phyloP scores from a whole-genome alignment of 2,113 vertebrate species.

The Ochotona curzoniae region DNA sequence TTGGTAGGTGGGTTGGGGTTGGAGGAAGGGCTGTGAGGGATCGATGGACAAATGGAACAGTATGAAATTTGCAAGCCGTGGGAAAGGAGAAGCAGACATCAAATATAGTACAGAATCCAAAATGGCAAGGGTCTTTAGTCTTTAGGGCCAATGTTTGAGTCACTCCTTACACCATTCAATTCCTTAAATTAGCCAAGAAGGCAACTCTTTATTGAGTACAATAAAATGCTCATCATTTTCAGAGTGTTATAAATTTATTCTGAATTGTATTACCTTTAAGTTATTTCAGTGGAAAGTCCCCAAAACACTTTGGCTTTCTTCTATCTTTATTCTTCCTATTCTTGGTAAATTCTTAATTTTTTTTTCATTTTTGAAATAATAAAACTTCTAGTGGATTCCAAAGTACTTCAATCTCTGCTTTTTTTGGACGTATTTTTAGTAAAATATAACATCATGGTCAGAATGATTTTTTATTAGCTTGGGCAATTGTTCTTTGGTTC shows the following conservation, averaged over 20 bases:
- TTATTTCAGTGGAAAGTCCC: neutral
- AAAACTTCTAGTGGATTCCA: constrained; percentile 10
- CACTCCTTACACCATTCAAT: neutral
- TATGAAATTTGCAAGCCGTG: too few relatives aligned
- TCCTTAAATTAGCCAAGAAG: neutral
- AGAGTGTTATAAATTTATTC: neutral
- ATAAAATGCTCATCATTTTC: neutral
- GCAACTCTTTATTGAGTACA: neutral
- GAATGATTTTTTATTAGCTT: neutral
- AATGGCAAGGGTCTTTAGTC: too few relatives aligned
- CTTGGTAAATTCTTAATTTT: neutral
- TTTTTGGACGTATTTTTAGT: neutral
- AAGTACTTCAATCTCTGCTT: neutral
- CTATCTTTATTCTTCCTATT: neutral
- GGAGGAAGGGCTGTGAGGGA: too few relatives aligned
- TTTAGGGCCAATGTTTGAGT: too few relatives aligned
- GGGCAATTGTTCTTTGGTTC: neutral
- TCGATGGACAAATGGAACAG: too few relatives aligned
- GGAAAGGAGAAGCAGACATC: too few relatives aligned
- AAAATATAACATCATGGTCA: neutral
- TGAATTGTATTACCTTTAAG: neutral
- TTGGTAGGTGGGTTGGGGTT: too few relatives aligned
- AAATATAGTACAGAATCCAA: too few relatives aligned
- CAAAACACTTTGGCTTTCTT: neutral
- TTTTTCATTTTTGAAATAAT: constrained; percentile 20